Base-by-base conservation (phyloP, 1,140 invertebrate genomes). In the Cotesia glomerata region DNA sequence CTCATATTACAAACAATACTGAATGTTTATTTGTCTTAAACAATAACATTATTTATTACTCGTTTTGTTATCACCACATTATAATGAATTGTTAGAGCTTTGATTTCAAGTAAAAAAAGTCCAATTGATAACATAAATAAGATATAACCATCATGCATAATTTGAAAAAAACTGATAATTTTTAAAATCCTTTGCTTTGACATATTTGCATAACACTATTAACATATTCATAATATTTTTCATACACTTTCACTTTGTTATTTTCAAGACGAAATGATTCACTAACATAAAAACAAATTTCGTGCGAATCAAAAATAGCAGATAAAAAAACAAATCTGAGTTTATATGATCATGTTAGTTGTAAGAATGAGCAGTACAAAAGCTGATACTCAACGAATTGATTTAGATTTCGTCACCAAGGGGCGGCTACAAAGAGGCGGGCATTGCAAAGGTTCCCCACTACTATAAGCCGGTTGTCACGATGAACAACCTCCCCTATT, bases 361-460 rank as follows among this genome's bases (percentile, higher is more conserved):
- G 62, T 64, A 35, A 34, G 39, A 52, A 49, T 49, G 65, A 39
- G 52, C 65, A 54, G 65, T 67, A 26, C 65, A n/a, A 67, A 18
- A 39, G 51, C 51, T 67, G 65, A 14, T 54, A 8, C 7, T 45
- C 39, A 45, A 3, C 18, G 49, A 67, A 67, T 67, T 67, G 65
- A 67, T 67, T 67, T 67, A 26, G 49, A 49, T n/a, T 34, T 51
- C 65, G 18, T 64, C 26, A 45, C 16, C 4, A 11, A 36, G 65
- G 49, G 65, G 65, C 65, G 65, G 65, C 39, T 16, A 67, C 65
- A 49, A 18, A 52, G 65, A 14, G 65, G 65, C 65, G 65, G 65
- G 45, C 63, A 26, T 51, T 67, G 8, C 49, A 4, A 16, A 14
- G 13, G 13, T 16, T 64, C 62, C 36, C 62, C 62, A 45, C 62